These are phyloP conservation scores for Spisula subtruncata DNA, from an alignment of 2,888 invertebrate genomes.

Conservation along the genomic window DNA sequence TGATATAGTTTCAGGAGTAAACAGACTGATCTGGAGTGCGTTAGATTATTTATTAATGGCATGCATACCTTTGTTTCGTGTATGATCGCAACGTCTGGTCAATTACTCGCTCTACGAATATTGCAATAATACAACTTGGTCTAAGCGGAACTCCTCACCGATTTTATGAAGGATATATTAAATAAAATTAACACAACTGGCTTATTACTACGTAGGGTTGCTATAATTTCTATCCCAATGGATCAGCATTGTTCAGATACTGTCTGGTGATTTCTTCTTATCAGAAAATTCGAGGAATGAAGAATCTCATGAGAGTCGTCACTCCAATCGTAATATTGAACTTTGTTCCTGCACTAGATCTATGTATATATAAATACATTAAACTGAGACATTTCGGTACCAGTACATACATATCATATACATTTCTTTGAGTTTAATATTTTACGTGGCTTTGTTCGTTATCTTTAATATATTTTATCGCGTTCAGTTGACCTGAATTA, in stretches of 20 bases:
- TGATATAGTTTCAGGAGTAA: too few relatives aligned
- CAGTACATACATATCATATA: background rate
- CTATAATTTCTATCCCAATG: background rate
- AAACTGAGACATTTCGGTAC: background rate
- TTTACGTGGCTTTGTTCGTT: background rate
- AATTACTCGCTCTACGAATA: background rate
- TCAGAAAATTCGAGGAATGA: slow-evolving; percentile 2
- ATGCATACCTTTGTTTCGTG: background rate
- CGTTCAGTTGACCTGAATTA: too few relatives aligned
- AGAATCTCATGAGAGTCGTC: slow-evolving; percentile 12
- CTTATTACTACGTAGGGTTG: slow-evolving; percentile 10
- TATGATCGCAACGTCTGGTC: background rate
- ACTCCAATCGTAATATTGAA: slow-evolving; percentile 5
- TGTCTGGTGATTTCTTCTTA: background rate
- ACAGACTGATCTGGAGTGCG: too few relatives aligned
- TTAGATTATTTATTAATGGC: background rate
- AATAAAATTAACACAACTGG: background rate
- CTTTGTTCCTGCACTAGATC: background rate
- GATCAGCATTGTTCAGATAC: background rate
- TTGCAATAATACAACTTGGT: background rate
- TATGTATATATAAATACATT: slow-evolving; percentile 1
- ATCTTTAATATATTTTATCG: too few relatives aligned
- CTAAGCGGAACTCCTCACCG: background rate
- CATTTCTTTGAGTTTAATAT: background rate
- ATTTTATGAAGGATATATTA: slow-evolving; percentile 5